These are phyloP conservation scores for Albula goreensis DNA, from an alignment of 2,113 vertebrate species.

Conservation along the genomic window DNA sequence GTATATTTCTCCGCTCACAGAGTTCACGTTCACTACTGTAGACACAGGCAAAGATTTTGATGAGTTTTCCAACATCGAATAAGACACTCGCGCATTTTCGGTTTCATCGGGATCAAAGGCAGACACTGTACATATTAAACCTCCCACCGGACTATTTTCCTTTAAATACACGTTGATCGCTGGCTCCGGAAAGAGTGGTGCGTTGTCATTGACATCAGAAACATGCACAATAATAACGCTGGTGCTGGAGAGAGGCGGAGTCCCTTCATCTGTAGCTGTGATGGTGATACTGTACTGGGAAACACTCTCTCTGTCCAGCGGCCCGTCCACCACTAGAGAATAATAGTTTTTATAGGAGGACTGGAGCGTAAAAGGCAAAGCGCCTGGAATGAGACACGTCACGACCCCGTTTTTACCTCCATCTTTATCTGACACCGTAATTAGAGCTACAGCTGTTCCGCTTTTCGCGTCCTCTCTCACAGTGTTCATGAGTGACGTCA, in stretches of 20 bases:
- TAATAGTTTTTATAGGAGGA: constrained; percentile 80
- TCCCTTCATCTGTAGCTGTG: constrained; percentile 32
- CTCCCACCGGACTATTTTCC: no score
- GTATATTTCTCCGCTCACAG: no score
- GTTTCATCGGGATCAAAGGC: no score
- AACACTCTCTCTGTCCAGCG: constrained; percentile 73
- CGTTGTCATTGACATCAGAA: no score
- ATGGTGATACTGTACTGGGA: constrained; percentile 73
- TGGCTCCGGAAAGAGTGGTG: no score
- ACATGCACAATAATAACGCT: no score
- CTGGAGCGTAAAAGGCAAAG: constrained; percentile 76
- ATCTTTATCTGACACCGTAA: constrained; percentile 77
- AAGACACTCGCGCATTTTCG: constrained; percentile 46
- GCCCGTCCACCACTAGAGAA: constrained; percentile 69
- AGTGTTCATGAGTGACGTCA: constrained; percentile 71
- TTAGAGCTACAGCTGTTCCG: constrained; percentile 75
- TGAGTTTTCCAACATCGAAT: constrained; percentile 62
- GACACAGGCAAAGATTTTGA: constrained; percentile 48
- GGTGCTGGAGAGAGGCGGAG: no score
- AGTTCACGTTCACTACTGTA: no score
- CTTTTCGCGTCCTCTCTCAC: constrained; percentile 70
- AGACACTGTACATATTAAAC: no score
- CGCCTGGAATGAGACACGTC: constrained; percentile 57
- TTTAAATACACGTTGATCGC: no score
- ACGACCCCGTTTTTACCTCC: constrained; percentile 74